Conservation (phyloP, 2,797 vertebrate genomes). For the Chaetodon trifasciatus region DNA sequence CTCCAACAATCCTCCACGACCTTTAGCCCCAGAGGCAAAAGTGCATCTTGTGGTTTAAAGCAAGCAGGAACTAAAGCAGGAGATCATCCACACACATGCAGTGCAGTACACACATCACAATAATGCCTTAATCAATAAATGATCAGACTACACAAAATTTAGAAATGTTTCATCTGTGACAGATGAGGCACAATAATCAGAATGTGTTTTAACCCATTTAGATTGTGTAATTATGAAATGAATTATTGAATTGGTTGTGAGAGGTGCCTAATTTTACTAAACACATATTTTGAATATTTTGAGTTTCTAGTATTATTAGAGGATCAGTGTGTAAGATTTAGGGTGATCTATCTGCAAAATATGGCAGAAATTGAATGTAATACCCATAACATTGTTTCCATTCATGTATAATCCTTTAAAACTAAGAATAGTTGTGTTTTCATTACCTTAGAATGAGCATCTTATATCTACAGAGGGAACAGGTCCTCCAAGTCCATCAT, state of each 20-base stretch:
- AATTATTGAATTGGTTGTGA: not conserved
- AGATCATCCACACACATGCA: not conserved
- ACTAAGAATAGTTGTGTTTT: no score
- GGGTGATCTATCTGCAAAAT: no score
- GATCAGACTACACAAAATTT: slow-evolving; percentile 28
- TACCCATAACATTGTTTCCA: no score
- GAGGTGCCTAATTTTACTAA: not conserved
- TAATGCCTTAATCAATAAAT: slow-evolving; percentile 4
- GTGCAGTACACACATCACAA: not conserved
- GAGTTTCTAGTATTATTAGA: not conserved
- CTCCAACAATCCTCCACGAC: slow-evolving; percentile 78
- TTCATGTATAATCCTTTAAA: no score
- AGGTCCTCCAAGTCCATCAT: no score
- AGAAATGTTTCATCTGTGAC: slow-evolving; percentile 20
- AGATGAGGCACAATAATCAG: slow-evolving; percentile 17
- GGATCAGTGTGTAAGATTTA: no score
- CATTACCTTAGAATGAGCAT: no score
- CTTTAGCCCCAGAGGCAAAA: slow-evolving; percentile 76
- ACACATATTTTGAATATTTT: not conserved
- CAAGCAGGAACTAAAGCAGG: slow-evolving; percentile 23
- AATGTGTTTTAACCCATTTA: slow-evolving; percentile 10
- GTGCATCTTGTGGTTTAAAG: slow-evolving; percentile 48
- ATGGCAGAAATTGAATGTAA: no score
- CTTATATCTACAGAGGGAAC: no score
- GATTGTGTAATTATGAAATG: not conserved